Evolutionary conservation across 2,888 invertebrate genomes (phyloP).

Genomic region (Trachelus stipa): DNA sequence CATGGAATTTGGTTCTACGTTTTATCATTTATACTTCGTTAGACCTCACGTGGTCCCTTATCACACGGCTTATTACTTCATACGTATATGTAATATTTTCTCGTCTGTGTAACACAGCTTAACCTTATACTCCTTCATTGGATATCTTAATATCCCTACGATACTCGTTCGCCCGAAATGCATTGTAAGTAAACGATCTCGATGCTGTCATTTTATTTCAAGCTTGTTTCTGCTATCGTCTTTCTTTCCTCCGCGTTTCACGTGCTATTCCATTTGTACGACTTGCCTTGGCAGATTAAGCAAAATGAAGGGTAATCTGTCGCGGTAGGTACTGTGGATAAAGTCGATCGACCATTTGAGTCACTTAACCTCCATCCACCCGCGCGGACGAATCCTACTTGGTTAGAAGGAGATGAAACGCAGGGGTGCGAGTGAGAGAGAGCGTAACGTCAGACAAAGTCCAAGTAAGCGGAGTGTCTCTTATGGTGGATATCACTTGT

Average conservation of each 20-base stretch:
- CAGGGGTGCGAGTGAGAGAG: background rate
- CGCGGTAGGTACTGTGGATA: background rate
- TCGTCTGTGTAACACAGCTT: background rate
- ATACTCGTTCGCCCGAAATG: background rate
- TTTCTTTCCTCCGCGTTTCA: background rate
- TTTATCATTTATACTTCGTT: background rate
- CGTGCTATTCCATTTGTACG: background rate
- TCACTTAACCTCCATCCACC: background rate
- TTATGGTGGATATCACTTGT: background rate
- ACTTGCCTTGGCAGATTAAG: background rate
- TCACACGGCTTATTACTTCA: background rate
- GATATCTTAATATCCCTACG: background rate
- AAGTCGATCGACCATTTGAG: background rate
- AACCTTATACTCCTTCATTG: background rate
- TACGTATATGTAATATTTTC: background rate
- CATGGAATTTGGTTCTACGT: background rate
- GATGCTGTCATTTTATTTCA: background rate
- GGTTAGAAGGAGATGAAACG: constrained; percentile 8
- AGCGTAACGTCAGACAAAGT: background rate
- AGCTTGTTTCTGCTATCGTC: background rate
- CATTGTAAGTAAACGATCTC: background rate
- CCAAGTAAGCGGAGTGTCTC: background rate
- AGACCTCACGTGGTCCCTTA: background rate
- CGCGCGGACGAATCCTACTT: background rate
- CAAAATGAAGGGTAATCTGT: background rate